phyloP scores from a whole-genome alignment of 2,888 invertebrate species.

The Latrodectus hesperus region DNA sequence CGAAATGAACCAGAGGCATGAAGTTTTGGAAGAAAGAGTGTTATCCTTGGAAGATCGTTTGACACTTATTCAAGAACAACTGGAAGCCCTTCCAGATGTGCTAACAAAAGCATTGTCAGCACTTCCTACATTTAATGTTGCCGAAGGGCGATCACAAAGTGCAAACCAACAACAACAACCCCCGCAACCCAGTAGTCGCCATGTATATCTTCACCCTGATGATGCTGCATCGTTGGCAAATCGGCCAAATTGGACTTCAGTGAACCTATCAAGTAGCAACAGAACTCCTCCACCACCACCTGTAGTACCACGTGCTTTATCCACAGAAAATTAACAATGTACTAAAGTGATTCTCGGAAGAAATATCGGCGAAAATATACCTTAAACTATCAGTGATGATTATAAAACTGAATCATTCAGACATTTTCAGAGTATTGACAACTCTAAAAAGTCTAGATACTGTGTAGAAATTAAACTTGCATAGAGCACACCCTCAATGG shows the following conservation, averaged over 20 bases:
- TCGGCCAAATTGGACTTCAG: conserved; percentile 70
- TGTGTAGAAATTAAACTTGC: too few species aligned
- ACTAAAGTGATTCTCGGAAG: not conserved
- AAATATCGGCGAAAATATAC: too few species aligned
- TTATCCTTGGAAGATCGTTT: conserved; percentile 94
- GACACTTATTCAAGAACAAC: conserved; percentile 87
- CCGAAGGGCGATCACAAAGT: conserved; percentile 28
- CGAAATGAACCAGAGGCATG: conserved; percentile 96
- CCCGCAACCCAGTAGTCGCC: conserved; percentile 54
- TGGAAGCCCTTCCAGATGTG: conserved; percentile 88
- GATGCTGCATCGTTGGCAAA: conserved; percentile 69
- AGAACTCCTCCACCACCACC: conserved; percentile 71
- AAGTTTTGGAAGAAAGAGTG: conserved; percentile 93
- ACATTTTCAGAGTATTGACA: too few species aligned
- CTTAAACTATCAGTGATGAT: too few species aligned
- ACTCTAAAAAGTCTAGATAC: too few species aligned
- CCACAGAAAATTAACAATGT: conserved; percentile 66
- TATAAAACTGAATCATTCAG: not conserved
- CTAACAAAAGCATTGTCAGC: conserved; percentile 75
- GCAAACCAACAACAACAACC: conserved; percentile 24
- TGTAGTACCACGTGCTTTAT: conserved; percentile 61
- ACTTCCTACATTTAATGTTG: conserved; percentile 31
- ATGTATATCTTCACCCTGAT: conserved; percentile 71
- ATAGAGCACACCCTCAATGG: too few species aligned
- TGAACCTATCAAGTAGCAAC: conserved; percentile 71